Percentiles rank a stretch among this genome's conserved stretches.
Conservation (phyloP, 2,888 invertebrate species). For the Hedya salicella region DNA sequence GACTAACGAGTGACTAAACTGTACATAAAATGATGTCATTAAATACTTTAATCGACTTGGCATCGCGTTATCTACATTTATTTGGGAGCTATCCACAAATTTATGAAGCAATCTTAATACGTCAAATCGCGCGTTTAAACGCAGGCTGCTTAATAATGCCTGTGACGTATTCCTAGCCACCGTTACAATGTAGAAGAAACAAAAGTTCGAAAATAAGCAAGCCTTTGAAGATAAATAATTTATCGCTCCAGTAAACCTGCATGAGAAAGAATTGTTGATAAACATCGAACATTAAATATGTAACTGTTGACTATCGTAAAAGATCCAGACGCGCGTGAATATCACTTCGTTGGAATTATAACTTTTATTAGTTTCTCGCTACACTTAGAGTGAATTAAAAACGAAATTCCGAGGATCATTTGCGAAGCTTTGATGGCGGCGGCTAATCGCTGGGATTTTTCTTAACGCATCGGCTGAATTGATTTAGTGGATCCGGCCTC, state of each 20-base stretch:
- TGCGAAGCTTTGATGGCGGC: slow-evolving; percentile 60
- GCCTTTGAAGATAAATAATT: slow-evolving; percentile 84
- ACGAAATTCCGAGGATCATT: slow-evolving; percentile 75
- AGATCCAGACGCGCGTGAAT: slow-evolving; percentile 79
- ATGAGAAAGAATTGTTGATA: slow-evolving; percentile 85
- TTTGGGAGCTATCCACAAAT: slow-evolving; percentile 57
- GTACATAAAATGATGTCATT: slow-evolving; percentile 68
- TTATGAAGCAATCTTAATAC: slow-evolving; percentile 58
- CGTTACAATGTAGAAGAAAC: slow-evolving; percentile 68
- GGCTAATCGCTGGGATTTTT: slow-evolving; percentile 71
- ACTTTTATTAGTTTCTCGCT: slow-evolving; percentile 73
- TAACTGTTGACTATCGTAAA: slow-evolving; percentile 84
- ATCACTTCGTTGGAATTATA: slow-evolving; percentile 77
- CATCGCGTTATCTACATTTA: slow-evolving; percentile 60
- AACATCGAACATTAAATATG: slow-evolving; percentile 85
- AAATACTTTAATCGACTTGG: slow-evolving; percentile 59
- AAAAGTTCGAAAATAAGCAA: slow-evolving; percentile 81
- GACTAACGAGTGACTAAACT: slow-evolving; percentile 63
- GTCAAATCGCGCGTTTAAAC: slow-evolving; percentile 61
- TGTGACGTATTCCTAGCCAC: slow-evolving; percentile 66
- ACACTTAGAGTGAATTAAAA: slow-evolving; percentile 68
- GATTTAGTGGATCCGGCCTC: slow-evolving; percentile 63
- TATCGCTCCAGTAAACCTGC: slow-evolving; percentile 81
- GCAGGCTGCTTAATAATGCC: slow-evolving; percentile 55
- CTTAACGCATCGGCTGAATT: slow-evolving; percentile 72